A percentile compares a stretch with the other conserved stretches of the same genome.
Conservation (phyloP, 2,888 invertebrate species). For the Caenorhabditis panamensis region DNA sequence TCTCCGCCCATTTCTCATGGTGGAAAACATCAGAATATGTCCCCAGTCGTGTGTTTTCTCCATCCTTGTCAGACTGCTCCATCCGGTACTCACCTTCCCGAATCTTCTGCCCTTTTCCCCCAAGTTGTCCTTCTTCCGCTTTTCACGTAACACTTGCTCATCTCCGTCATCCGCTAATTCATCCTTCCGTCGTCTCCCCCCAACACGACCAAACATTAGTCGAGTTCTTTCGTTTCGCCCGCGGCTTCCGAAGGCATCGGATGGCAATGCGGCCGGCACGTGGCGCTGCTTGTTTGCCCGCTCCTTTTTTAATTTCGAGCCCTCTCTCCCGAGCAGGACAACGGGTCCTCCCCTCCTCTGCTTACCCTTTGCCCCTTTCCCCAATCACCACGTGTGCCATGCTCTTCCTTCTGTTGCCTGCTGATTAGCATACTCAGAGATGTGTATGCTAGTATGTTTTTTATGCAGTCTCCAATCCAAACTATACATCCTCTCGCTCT, state of each 20-base stretch:
- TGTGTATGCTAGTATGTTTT: conserved; percentile 6
- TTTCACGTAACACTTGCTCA: not conserved
- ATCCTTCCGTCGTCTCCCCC: conserved; percentile 5
- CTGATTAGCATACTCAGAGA: conserved; percentile 46
- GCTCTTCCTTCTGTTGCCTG: conserved; percentile 16
- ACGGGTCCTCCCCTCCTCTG: conserved; percentile 5
- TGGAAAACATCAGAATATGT: no score
- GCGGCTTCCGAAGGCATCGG: conserved; percentile 35
- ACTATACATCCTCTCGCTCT: conserved; percentile 49
- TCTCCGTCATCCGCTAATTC: conserved; percentile 32
- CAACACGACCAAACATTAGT: conserved; percentile 51
- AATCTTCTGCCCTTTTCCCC: no score
- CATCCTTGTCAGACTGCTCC: no score
- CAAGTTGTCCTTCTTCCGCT: not conserved
- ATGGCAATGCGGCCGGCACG: conserved; percentile 45
- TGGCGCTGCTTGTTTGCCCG: conserved; percentile 50
- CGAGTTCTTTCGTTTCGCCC: conserved; percentile 9
- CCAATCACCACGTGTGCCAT: conserved; percentile 9
- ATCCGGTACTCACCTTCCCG: no score
- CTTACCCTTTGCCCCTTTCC: not conserved
- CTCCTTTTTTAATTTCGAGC: conserved; percentile 55
- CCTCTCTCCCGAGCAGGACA: conserved; percentile 9
- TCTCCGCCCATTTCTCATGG: no score
- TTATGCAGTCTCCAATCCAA: conserved; percentile 47
- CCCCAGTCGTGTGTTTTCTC: no score